Evolutionary conservation across 2,113 vertebrate species (phyloP).

Genomic region (Corvus hawaiiensis): DNA sequence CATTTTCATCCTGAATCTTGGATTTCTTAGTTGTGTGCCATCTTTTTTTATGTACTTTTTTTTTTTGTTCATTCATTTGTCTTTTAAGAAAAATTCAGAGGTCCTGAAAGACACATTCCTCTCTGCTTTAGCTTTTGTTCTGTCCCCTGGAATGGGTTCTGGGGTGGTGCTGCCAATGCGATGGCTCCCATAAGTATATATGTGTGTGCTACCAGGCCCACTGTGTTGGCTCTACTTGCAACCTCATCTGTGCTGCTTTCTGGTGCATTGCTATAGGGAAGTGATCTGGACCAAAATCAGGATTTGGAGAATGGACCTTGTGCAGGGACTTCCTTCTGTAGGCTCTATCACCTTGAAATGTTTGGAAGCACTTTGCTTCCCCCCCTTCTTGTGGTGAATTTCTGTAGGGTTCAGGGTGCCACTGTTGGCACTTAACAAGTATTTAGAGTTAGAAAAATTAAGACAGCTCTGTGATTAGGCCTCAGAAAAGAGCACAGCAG

Average conservation of each 20-base stretch:
- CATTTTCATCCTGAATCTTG: neutral
- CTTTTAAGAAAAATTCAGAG: neutral
- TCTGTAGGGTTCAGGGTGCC: neutral
- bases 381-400: rapidly evolving
- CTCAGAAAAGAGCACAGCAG: neutral
- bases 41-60: neutral
- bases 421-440: neutral
- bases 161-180: neutral
- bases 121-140: neutral
- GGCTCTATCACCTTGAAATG: neutral
- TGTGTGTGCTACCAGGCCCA: neutral
- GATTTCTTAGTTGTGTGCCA: neutral
- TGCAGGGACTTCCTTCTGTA: neutral
- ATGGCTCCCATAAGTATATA: rapidly evolving
- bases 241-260: neutral
- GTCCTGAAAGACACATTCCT: neutral
- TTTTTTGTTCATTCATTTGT: neutral
- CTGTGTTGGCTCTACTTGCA: neutral
- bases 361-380: neutral
- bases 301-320: neutral
- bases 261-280: neutral
- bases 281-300: neutral
- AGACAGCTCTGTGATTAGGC: neutral
- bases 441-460: neutral
- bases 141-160: neutral